phyloP scores from a whole-genome alignment of 1,140 invertebrate species.

The Bradysia coprophila region DNA sequence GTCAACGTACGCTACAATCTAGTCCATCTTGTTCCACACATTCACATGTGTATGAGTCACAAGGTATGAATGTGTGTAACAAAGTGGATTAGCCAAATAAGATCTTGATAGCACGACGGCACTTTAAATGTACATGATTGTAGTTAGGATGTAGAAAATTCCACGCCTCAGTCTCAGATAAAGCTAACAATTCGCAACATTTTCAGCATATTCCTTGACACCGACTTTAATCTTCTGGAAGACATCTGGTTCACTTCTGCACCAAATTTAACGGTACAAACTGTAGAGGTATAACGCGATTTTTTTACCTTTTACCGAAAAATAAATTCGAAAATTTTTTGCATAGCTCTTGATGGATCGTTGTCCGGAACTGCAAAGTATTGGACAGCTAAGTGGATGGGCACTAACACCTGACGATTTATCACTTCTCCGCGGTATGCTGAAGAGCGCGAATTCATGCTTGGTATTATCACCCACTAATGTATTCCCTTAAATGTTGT shows the following conservation, averaged over 20 bases:
- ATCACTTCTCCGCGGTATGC: slow-evolving; percentile 34
- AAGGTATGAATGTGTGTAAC: too few species aligned
- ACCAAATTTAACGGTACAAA: slow-evolving; percentile 31
- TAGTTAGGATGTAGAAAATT: too few species aligned
- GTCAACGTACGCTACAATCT: too few species aligned
- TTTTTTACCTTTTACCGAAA: too few species aligned
- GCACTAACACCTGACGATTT: slow-evolving; percentile 37
- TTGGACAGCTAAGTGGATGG: slow-evolving; percentile 42
- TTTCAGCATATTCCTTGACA: slow-evolving; percentile 31
- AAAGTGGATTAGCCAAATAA: too few species aligned
- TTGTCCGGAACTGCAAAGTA: slow-evolving; percentile 36
- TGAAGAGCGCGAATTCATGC: slow-evolving; percentile 37
- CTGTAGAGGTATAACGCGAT: slow-evolving; percentile 33
- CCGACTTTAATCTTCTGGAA: slow-evolving; percentile 34
- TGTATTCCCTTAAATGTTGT: slow-evolving; percentile 24
- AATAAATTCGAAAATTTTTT: too few species aligned
- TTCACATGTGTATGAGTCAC: too few species aligned
- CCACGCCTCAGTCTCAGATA: too few species aligned
- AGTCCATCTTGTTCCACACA: too few species aligned
- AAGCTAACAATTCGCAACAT: too few species aligned
- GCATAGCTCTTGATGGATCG: slow-evolving; percentile 28
- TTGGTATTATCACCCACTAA: slow-evolving; percentile 31
- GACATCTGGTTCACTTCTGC: slow-evolving; percentile 43
- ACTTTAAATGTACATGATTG: too few species aligned
- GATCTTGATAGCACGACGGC: too few species aligned